Conservation (phyloP, 1,140 invertebrate species). For the Mamestra configurata region DNA sequence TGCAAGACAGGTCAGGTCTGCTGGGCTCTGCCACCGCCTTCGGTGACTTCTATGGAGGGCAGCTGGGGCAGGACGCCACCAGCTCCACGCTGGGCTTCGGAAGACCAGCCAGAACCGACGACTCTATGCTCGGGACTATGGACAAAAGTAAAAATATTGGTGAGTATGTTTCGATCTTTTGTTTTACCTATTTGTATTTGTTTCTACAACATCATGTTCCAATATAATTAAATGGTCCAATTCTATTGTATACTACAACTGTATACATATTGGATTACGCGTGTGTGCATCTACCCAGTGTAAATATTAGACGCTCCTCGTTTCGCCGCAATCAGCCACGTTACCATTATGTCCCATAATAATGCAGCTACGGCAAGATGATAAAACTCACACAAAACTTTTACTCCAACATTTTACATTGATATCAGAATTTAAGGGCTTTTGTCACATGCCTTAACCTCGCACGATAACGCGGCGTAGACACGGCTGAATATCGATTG, state of each 20-base stretch:
- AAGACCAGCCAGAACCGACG: constrained; percentile 75
- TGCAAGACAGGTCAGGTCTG: constrained; percentile 89
- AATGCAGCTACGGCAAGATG: constrained; percentile 6
- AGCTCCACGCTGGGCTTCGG: constrained; percentile 73
- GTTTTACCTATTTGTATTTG: neutral
- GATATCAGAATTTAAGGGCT: constrained; percentile 52
- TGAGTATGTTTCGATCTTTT: too few species aligned
- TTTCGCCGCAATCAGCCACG: neutral
- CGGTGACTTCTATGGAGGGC: constrained; percentile 89
- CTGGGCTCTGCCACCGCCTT: constrained; percentile 88
- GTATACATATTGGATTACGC: too few species aligned
- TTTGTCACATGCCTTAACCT: constrained; percentile 50
- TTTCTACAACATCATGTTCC: too few species aligned
- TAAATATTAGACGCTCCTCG: neutral
- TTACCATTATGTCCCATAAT: constrained; percentile 16
- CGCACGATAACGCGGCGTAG: constrained; percentile 36
- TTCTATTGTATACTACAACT: too few species aligned
- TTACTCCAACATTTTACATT: constrained; percentile 44
- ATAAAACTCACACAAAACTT: constrained; percentile 41
- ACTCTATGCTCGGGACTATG: constrained; percentile 78
- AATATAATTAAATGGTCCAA: too few species aligned
- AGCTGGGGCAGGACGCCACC: constrained; percentile 78
- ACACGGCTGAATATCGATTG: constrained; percentile 56
- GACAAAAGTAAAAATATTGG: constrained; percentile 84
- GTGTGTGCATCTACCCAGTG: neutral